Base-by-base conservation (phyloP, 2,113 vertebrate species). In the Pteropus alecto region DNA sequence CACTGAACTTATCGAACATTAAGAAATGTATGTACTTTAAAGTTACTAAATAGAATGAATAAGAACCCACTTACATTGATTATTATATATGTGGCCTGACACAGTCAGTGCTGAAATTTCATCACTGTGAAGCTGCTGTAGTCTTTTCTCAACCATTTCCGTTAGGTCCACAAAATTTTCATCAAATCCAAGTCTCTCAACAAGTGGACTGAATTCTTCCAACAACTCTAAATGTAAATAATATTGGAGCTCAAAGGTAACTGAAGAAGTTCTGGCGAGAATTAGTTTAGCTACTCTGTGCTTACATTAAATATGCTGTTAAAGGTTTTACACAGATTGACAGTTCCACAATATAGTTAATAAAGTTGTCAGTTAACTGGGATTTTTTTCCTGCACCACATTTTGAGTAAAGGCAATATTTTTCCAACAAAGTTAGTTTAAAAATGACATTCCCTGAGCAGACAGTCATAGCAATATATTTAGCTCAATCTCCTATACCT, bases 91-190 rank as follows among this genome's bases (percentile, higher is more conserved):
- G 0, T 99, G 99, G 81, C 99, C 99, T 2, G 93, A 98, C 78
- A 99, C 98, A 6, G 95, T 96, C 33, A 98, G 46, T 4, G 77
- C 35, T 60, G 89, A 54, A 41, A 96, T 79, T 0, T 94, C 95
- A 2, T 92, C 68, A 12, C 89, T 96, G 61, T 96, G 73, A 22
- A 98, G 94, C 58, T 96, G 96, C 22, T 96, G 97, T 0, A 99
- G 93, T 94, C 98, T 99, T 46, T 90, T 98, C 89, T 99, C 99
- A 19, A 99, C 99, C 21, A 99, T 91, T 89, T 99, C 98, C 35
- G 99, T 99, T 95, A 99, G 4, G 56, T 99, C 99, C 97, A 99
- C 92, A 96, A 99, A 99, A 98, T 99, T 99, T 98, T 99, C 99
- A 95, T 99, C 99, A 95, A 99, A 99, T 46, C 99, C 99, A 38